Evolutionary conservation across 2,797 vertebrate species (phyloP), one percentile per base, ranked within the genome.

Genomic region (Microcaecilia unicolor): DNA sequence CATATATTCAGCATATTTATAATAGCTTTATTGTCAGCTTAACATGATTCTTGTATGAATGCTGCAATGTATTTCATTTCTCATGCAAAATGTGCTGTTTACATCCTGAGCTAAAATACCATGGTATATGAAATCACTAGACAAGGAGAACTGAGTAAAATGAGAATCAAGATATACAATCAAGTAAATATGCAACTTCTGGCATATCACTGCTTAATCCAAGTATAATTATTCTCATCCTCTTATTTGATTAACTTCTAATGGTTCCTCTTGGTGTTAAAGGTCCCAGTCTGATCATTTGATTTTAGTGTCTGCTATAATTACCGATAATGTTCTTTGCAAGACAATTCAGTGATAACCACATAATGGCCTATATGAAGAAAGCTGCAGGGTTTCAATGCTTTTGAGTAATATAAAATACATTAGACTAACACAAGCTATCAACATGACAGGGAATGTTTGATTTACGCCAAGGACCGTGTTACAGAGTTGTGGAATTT

Each of bases 191-290:
- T 76, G 74, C 80, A 81, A 83, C 76, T 83, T 80, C 76, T 81
- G 78, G 76, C 76, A 70, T 78, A 81, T 81, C 80, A 78, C 77
- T 83, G 88, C 84, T 87, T 89, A 84, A 89, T 86, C 86, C 79
- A 60, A 80, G 85, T 84, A 87, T 93, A 92, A 96, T 95, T 97
- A 93, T 91, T 91, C 86, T 89, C 86, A 88, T 91, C 88, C 89
- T 92, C 90, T 89, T 88, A 88, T 92, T 91, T 92, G 89, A 94
- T 96, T 93, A 93, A 94, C 91, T 92, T 94, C 88, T 93, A 95
- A 97, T 95, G 91, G 91, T 86, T 91, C 88, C 86, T 92, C 83
- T 88, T 89, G 86, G 90, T 74, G 78, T 84, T 87, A 88, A 86
- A 78, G 76, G 89, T 93, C 91, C 90, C 92, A 82, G 81, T 89